Percentiles rank a stretch among this genome's conserved stretches.
These are phyloP conservation scores for Pseudachorutes palmiensis DNA, from an alignment of 1,140 invertebrate species.

Conservation along the genomic window DNA sequence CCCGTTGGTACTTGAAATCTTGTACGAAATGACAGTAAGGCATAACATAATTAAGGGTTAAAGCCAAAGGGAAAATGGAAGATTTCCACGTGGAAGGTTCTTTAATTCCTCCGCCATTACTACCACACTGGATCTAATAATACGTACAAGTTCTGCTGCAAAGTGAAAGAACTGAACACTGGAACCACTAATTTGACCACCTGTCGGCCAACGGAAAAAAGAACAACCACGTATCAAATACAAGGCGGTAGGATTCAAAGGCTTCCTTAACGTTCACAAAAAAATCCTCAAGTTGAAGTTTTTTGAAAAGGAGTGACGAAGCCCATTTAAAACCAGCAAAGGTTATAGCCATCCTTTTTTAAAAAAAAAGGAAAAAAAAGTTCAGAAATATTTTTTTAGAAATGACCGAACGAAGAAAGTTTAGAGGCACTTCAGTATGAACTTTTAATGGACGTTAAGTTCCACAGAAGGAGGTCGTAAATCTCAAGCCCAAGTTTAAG, in stretches of 20 bases:
- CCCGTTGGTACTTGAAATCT: not conserved
- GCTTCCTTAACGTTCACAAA: not conserved
- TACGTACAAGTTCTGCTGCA: not conserved
- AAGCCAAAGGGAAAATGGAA: slow-evolving; percentile 11
- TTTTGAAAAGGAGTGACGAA: not conserved
- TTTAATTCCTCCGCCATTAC: not conserved
- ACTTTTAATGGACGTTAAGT: no score
- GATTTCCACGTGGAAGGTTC: not conserved
- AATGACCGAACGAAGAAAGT: no score
- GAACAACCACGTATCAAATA: slow-evolving; percentile 23
- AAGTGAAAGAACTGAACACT: slow-evolving; percentile 13
- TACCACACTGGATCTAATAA: not conserved
- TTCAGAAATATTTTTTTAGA: not conserved
- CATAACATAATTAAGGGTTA: slow-evolving; percentile 31
- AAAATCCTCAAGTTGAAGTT: not conserved
- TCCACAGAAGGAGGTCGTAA: no score
- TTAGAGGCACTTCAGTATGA: no score
- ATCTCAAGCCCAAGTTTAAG: no score
- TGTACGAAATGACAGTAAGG: slow-evolving; percentile 10
- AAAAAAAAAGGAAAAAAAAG: not conserved
- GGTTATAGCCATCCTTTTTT: not conserved
- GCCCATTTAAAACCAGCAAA: no score
- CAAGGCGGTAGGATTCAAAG: slow-evolving; percentile 31
- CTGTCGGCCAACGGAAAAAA: slow-evolving; percentile 25
- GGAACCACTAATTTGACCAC: slow-evolving; percentile 39